phyloP scores from a whole-genome alignment of 2,113 vertebrate species.

The Crotophaga sulcirostris region DNA sequence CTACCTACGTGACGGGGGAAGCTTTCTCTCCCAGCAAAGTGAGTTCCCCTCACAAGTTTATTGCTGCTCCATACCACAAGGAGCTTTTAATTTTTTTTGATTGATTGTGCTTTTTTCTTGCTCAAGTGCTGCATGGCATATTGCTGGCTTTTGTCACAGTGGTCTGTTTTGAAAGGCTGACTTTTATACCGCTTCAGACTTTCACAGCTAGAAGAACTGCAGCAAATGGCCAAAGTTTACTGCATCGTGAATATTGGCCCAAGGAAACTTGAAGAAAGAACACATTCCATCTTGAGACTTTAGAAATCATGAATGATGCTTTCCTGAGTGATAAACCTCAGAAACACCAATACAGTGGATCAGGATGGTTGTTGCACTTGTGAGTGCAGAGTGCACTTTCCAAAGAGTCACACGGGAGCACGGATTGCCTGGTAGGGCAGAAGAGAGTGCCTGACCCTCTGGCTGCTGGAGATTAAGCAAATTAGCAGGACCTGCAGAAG shows the following conservation, averaged over 20 bases:
- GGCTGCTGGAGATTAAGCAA: neutral
- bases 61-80: neutral
- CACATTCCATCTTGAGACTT: neutral
- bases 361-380: neutral
- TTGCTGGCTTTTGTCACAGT: conserved; percentile 56
- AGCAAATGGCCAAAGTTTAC: neutral
- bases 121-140: conserved; percentile 41
- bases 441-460: neutral
- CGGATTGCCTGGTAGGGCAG: neutral
- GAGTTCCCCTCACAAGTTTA: conserved; percentile 4
- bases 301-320: neutral
- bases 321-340: neutral
- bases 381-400: neutral
- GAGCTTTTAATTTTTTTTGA: conserved; percentile 49
- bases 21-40: neutral
- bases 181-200: conserved; percentile 12
- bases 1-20: neutral
- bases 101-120: conserved; percentile 40
- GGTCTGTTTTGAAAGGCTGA: conserved; percentile 55
- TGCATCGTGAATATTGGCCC: neutral
- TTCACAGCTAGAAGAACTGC: neutral
- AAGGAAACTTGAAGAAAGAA: neutral
- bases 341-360: neutral
- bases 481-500: neutral
- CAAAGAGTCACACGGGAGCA: neutral